Evolutionary conservation across 2,113 vertebrate species (phyloP).

Genomic region (Arenaria interpres): DNA sequence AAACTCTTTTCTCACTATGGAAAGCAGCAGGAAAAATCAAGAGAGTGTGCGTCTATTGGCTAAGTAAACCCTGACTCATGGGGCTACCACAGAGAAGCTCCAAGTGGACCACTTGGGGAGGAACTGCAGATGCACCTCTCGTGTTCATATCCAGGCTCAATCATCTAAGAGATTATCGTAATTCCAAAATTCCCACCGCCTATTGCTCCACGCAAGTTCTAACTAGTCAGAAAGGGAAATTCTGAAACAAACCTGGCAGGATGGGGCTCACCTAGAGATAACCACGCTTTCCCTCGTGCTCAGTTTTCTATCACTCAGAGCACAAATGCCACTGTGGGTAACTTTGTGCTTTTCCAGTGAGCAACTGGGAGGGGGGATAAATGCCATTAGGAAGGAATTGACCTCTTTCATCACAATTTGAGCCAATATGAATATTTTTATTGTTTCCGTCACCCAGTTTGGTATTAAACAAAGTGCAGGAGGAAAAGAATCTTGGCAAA

Average conservation of each 20-base stretch:
- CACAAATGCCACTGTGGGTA: background rate
- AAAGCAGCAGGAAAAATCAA: background rate
- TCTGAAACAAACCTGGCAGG: background rate
- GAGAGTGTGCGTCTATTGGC: background rate
- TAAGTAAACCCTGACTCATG: background rate
- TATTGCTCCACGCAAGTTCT: background rate
- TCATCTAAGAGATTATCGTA: background rate
- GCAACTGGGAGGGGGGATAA: background rate
- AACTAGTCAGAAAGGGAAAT: background rate
- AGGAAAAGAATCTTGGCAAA: background rate
- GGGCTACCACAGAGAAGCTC: background rate
- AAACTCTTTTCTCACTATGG: background rate
- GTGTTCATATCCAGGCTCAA: background rate
- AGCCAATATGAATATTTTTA: background rate
- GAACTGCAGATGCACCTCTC: background rate
- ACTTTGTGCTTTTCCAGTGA: background rate
- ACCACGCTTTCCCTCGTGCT: background rate
- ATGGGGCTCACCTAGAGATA: background rate
- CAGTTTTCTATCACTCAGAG: background rate
- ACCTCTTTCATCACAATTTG: background rate
- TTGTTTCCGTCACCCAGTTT: background rate
- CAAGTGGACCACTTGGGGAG: background rate
- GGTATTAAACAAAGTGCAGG: background rate
- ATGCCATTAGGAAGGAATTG: background rate
- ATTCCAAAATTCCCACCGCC: background rate